Conservation (phyloP, 92 coral and sea anemone species). For the Nematostella vectensis region DNA sequence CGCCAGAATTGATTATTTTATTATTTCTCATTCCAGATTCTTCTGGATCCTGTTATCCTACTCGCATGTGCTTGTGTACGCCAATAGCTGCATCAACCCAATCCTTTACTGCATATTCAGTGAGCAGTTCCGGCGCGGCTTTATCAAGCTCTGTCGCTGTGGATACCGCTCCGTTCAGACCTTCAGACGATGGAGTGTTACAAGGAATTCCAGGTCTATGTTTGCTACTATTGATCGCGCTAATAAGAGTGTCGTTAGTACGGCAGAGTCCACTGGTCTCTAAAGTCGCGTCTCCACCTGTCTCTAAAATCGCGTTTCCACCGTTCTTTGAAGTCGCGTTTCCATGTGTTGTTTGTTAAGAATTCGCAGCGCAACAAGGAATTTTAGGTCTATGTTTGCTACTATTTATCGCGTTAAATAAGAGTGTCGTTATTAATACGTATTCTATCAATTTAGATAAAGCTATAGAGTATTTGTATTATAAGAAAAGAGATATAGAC, state of each 20-base stretch:
- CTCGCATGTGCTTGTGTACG: conserved; percentile 66
- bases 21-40: conserved; percentile 46
- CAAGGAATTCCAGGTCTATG: conserved; percentile 23
- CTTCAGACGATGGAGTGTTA: conserved; percentile 5
- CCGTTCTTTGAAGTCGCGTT: too few species aligned
- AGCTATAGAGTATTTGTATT: too few species aligned
- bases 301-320: too few species aligned
- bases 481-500: too few species aligned
- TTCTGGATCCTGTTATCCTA: conserved; percentile 57
- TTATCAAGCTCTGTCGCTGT: conserved; percentile 40
- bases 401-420: conserved; percentile 19
- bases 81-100: conserved; percentile 88
- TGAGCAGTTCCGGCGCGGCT: conserved; percentile 81
- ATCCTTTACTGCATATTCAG: conserved; percentile 90
- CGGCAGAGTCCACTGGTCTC: conserved; percentile 17
- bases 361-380: background rate
- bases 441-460: conserved; percentile 17
- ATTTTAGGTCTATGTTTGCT: conserved; percentile 22
- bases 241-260: conserved; percentile 18
- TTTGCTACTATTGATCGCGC: conserved; percentile 14
- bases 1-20: too few species aligned
- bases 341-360: too few species aligned
- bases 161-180: background rate
- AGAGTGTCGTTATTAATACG: conserved; percentile 12
- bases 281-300: too few species aligned